These are phyloP conservation scores for Mystacides longicornis DNA, from an alignment of 2,888 invertebrate species.

Conservation along the genomic window DNA sequence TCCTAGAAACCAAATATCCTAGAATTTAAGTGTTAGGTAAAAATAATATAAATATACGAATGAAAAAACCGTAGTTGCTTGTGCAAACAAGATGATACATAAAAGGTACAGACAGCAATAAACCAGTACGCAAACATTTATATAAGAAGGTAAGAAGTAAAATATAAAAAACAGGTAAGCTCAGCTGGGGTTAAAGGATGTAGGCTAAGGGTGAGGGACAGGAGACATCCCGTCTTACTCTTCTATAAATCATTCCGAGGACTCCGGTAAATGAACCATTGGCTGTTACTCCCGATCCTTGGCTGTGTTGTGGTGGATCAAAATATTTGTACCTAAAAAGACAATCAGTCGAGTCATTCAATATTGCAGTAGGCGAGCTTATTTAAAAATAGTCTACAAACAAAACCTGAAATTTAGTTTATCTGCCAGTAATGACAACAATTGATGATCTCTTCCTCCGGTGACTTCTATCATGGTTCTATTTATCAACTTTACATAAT, in stretches of 20 bases:
- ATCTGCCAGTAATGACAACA: slow-evolving; percentile 53
- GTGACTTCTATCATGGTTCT: slow-evolving; percentile 49
- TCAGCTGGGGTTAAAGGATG: too few species aligned
- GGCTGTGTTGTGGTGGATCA: slow-evolving; percentile 66
- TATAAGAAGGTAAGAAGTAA: too few species aligned
- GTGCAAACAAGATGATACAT: too few species aligned
- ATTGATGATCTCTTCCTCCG: slow-evolving; percentile 66
- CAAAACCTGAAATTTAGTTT: slow-evolving; percentile 68
- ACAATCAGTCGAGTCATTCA: slow-evolving; percentile 5
- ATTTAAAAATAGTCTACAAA: too few species aligned
- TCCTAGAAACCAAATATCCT: too few species aligned
- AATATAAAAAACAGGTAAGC: too few species aligned
- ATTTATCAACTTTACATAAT: slow-evolving; percentile 61
- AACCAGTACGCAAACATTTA: too few species aligned
- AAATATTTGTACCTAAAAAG: slow-evolving; percentile 55
- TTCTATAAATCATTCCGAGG: slow-evolving; percentile 61
- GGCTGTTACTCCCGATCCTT: slow-evolving; percentile 56
- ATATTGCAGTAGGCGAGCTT: background rate
- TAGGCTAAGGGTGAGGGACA: too few species aligned
- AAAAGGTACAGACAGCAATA: too few species aligned
- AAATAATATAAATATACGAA: too few species aligned
- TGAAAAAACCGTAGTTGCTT: too few species aligned
- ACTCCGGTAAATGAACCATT: slow-evolving; percentile 66
- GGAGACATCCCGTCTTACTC: slow-evolving; percentile 42
- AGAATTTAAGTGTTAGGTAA: too few species aligned